phyloP scores from a whole-genome alignment of 2,113 vertebrate genomes.

The Bubo scandiacus region DNA sequence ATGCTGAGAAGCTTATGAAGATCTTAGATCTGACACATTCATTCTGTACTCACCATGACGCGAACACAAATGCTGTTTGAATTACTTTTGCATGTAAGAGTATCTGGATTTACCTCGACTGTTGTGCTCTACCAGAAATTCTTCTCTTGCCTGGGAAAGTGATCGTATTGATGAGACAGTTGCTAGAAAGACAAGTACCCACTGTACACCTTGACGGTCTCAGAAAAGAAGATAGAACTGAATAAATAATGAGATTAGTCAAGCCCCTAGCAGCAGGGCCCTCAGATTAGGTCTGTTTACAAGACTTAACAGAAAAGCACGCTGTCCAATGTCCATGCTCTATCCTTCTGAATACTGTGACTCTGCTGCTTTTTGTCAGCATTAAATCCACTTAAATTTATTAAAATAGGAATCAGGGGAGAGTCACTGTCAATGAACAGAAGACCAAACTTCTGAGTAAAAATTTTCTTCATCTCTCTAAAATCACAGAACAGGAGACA shows the following conservation, averaged over 20 bases:
- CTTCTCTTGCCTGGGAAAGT: neutral
- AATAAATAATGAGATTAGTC: neutral
- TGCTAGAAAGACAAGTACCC: neutral
- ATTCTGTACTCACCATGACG: neutral
- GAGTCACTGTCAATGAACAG: neutral
- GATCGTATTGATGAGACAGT: neutral
- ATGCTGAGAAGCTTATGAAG: constrained; percentile 6
- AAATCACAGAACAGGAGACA: neutral
- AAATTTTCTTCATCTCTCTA: neutral
- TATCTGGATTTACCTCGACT: neutral
- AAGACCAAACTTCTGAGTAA: neutral
- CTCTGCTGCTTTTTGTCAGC: neutral
- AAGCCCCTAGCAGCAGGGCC: neutral
- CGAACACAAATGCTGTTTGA: neutral
- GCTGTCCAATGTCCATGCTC: neutral
- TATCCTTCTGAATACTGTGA: neutral
- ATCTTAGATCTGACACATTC: neutral
- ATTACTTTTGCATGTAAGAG: neutral
- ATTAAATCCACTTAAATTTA: neutral
- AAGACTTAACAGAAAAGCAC: neutral
- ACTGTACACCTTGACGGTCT: neutral
- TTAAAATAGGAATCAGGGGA: neutral
- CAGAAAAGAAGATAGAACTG: neutral
- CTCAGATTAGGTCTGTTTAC: neutral
- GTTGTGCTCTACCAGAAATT: neutral